phyloP scores from a whole-genome alignment of 2,113 vertebrate genomes.

The Rattus rattus region DNA sequence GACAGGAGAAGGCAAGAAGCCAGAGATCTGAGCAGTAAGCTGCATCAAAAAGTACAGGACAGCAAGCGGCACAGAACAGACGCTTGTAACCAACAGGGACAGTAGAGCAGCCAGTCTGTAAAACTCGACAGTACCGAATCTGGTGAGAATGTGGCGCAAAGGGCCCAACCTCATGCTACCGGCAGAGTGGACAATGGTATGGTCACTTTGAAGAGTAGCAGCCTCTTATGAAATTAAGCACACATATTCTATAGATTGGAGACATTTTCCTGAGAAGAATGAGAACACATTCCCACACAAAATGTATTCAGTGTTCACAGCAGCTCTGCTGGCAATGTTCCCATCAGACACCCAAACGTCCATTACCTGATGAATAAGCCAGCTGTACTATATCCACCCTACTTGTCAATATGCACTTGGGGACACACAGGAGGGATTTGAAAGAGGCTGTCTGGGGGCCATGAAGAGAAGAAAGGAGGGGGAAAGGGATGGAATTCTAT shows the following conservation, averaged over 20 bases:
- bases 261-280: neutral
- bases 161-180: too few relatives aligned
- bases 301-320: neutral
- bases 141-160: accelerated
- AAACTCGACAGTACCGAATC: neutral
- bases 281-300: neutral
- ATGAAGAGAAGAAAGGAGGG: neutral
- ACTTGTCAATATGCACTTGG: neutral
- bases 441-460: neutral
- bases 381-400: neutral
- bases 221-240: neutral
- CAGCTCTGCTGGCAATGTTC: neutral
- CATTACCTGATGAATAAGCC: neutral
- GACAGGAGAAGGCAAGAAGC: too few relatives aligned
- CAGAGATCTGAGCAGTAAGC: neutral
- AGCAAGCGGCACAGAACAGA: neutral
- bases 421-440: neutral
- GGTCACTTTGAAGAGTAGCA: neutral
- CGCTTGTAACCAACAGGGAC: accelerated
- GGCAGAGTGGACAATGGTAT: neutral
- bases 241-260: neutral
- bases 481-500: neutral
- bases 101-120: neutral
- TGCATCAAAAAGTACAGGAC: neutral
- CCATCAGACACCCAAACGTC: neutral